phyloP scores from a whole-genome alignment of 2,888 invertebrate genomes.

The Ephialtes manifestator region DNA sequence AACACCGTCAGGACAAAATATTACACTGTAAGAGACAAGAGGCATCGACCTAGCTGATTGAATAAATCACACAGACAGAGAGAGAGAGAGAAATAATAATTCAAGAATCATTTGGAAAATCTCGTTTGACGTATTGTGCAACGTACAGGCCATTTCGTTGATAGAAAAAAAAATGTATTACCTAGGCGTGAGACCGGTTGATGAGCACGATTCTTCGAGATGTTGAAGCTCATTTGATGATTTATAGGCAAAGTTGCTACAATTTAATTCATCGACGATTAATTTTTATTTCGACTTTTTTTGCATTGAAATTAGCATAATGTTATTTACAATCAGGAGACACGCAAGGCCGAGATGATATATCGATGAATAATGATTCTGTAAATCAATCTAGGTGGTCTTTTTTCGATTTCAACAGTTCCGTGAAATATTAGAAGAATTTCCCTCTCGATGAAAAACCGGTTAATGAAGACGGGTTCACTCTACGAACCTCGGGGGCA shows the following conservation, averaged over 20 bases:
- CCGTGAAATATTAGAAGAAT: conserved; percentile 5
- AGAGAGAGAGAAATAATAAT: conserved; percentile 11
- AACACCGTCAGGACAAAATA: conserved; percentile 29
- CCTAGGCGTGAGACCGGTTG: not conserved
- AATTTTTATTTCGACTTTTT: not conserved
- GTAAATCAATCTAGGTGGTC: conserved; percentile 4
- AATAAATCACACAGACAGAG: conserved; percentile 34
- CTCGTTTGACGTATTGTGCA: conserved; percentile 13
- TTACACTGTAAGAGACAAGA: conserved; percentile 15
- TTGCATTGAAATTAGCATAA: not conserved
- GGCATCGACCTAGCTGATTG: conserved; percentile 47
- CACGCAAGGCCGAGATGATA: not conserved
- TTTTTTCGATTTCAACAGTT: not conserved
- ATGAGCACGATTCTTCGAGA: not conserved
- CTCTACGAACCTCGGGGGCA: conserved; percentile 53
- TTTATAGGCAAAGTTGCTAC: not conserved
- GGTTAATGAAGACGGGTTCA: conserved; percentile 53
- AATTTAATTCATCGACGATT: not conserved
- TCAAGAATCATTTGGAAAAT: not conserved
- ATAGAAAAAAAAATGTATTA: conserved; percentile 14
- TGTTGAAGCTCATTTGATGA: not conserved
- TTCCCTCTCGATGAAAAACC: conserved; percentile 69
- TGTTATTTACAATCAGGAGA: not conserved
- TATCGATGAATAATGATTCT: not conserved
- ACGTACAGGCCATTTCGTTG: not conserved